Conservation (phyloP, 2,888 invertebrate species). For the Julus scandinavius region DNA sequence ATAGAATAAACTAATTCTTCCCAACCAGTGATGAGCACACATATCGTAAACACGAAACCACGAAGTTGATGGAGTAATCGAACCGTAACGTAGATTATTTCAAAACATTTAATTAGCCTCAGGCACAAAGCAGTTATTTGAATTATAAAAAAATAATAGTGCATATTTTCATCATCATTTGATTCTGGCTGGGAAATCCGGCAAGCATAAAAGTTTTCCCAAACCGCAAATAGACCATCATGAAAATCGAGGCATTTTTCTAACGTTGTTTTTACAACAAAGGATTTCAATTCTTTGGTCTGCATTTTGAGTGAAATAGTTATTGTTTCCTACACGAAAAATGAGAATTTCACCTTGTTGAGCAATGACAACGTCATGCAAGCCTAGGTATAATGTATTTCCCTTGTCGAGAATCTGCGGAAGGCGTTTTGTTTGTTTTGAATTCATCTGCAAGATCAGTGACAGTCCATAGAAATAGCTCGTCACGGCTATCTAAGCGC, state of each 20-base stretch:
- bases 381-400: neutral
- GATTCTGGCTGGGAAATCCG: too few species aligned
- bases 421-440: slow-evolving; percentile 27
- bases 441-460: neutral
- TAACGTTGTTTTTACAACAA: slow-evolving; percentile 21
- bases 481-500: slow-evolving; percentile 37
- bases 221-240: neutral
- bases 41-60: too few species aligned
- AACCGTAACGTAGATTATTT: too few species aligned
- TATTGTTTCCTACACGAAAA: neutral
- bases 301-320: slow-evolving; percentile 25
- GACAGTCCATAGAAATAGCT: slow-evolving; percentile 24
- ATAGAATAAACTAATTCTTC: too few species aligned
- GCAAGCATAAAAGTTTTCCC: neutral
- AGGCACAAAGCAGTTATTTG: too few species aligned
- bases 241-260: neutral
- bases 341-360: neutral
- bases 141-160: too few species aligned
- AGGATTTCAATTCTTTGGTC: neutral
- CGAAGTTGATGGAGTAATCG: too few species aligned
- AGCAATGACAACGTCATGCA: slow-evolving; percentile 21
- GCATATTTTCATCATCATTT: too few species aligned
- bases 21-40: too few species aligned
- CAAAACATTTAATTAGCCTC: too few species aligned
- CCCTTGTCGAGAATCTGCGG: neutral